Base-by-base conservation (phyloP, 1,140 invertebrate genomes). In the Acarapis woodi region DNA sequence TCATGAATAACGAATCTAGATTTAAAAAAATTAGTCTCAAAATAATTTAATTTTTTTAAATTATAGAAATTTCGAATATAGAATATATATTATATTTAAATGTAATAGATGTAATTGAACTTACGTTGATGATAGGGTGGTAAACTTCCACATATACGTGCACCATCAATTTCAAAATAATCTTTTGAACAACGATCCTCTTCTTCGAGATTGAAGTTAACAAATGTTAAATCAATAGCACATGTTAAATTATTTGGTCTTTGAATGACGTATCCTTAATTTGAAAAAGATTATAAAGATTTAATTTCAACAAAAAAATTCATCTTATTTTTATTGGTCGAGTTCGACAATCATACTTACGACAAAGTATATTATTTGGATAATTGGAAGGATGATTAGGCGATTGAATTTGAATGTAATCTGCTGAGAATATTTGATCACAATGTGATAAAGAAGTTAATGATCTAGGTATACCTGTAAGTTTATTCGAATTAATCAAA, bases 91-190 rank as follows among this genome's bases (percentile, higher is more conserved):
- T n/a, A n/a, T n/a, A n/a, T n/a, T n/a, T n/a, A n/a, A n/a, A n/a
- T n/a, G n/a, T n/a, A n/a, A 10, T 10, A n/a, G n/a, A n/a, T n/a
- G n/a, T n/a, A 22, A 41, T 32, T 6, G 15, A 18, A 37, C 39
- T 37, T 28, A 44, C 44, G 16, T 37, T 49, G 43, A 25, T 42
- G 47, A 40, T 40, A 42, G 18, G 41, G 33, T 14, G 44, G 44
- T 12, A 47, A 24, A 2, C 38, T 37, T 9, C 44, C 48, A 33
- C 48, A 49, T 10, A 49, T 42, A 8, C 36, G 40, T 16, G 43
- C 38, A 15, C 39, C 40, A n/a, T 47, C 47, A 15, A 49, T 42
- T 26, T 49, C 48, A 19, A 49, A 33, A 30, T 47, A 49, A 33
- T 49, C 47, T 14, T 44, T 43, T 9, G 28, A 25, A 36, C 48